A percentile compares a stretch with the other conserved stretches of the same genome.
These are phyloP conservation scores for Hystrix cristata DNA, from an alignment of 2,113 vertebrate genomes.

Conservation along the genomic window DNA sequence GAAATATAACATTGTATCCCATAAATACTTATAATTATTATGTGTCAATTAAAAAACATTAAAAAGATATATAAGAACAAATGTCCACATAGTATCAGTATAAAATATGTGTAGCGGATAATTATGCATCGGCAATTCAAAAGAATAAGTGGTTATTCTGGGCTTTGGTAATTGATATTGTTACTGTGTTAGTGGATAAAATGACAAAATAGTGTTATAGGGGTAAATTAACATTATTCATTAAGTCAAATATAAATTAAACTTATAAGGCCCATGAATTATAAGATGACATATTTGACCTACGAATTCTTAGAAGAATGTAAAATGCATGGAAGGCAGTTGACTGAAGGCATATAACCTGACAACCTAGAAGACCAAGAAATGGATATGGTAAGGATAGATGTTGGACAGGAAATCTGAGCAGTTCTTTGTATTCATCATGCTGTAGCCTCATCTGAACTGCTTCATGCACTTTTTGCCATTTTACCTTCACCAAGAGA, in stretches of 20 bases:
- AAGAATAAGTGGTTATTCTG: conserved; percentile 1
- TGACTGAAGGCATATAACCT: not conserved
- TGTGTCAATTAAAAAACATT: not conserved
- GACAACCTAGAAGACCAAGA: not conserved
- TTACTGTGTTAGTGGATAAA: not conserved
- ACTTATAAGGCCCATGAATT: conserved; percentile 8
- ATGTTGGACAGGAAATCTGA: not conserved
- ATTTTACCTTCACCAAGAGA: not conserved
- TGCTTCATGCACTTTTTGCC: not conserved
- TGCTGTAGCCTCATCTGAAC: not conserved
- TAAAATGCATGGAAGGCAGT: not conserved
- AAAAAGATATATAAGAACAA: conserved; percentile 60
- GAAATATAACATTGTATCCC: not conserved
- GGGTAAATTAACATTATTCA: not conserved
- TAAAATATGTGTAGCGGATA: conserved; percentile 15
- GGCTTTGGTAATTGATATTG: not conserved
- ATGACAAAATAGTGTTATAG: not conserved
- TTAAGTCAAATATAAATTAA: conserved; percentile 35
- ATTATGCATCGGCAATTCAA: not conserved
- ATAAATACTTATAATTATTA: not conserved
- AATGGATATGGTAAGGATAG: not conserved
- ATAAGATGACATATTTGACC: not conserved
- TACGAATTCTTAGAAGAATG: conserved; percentile 24
- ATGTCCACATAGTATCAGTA: not conserved
- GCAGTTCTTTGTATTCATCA: not conserved